Evolutionary conservation across 2,113 vertebrate species (phyloP).

Genomic region (Nothoprocta perdicaria): DNA sequence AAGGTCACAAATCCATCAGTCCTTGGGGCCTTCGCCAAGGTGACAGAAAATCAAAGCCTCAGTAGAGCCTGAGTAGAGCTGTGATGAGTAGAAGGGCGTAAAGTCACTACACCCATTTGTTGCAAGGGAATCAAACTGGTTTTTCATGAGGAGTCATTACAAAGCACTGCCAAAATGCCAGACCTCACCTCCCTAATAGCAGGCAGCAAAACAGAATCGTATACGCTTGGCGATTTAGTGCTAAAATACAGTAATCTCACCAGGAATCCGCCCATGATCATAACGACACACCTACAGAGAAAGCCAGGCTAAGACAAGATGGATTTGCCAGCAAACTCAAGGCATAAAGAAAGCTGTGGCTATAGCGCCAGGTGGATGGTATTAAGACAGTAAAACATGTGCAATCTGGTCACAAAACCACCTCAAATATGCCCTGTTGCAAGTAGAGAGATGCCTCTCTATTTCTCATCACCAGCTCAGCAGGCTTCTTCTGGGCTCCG

Average conservation of each 20-base stretch:
- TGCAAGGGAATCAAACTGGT: slow-evolving; percentile 63
- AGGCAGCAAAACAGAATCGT: neutral
- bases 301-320: rapidly evolving
- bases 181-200: slow-evolving; percentile 33
- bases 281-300: neutral
- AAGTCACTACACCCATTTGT: slow-evolving; percentile 57
- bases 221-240: neutral
- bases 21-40: neutral
- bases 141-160: slow-evolving; percentile 36
- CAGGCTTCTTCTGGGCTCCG: neutral
- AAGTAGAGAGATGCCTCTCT: neutral
- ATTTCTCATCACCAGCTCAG: neutral
- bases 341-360: neutral
- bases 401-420: neutral
- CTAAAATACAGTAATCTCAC: neutral
- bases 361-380: neutral
- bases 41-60: neutral
- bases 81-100: slow-evolving; percentile 35
- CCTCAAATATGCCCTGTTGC: neutral
- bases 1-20: neutral
- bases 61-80: neutral
- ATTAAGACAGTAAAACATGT: neutral
- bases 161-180: neutral
- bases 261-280: neutral
- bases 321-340: neutral